phyloP scores from a whole-genome alignment of 2,888 invertebrate genomes.

The Druceiella hillmani region DNA sequence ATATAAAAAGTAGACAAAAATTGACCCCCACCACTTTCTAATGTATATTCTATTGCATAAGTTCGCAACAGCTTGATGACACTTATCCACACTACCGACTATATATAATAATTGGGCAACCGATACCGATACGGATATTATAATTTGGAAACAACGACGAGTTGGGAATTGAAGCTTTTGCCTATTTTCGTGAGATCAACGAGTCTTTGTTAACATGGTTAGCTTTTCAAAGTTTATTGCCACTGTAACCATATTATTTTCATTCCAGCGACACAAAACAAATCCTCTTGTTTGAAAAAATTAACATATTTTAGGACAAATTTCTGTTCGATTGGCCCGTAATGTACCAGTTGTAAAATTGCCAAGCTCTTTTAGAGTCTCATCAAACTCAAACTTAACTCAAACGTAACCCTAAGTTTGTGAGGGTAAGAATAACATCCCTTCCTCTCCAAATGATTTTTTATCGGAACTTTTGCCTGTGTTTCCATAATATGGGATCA shows the following conservation, averaged over 20 bases:
- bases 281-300: conserved; percentile 15
- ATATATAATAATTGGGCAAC: too few species aligned
- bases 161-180: conserved; percentile 10
- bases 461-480: conserved; percentile 10
- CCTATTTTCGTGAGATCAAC: conserved; percentile 11
- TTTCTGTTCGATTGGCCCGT: conserved; percentile 14
- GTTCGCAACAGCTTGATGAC: conserved; percentile 13
- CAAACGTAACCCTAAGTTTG: conserved; percentile 10
- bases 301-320: conserved; percentile 17
- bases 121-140: conserved; percentile 15
- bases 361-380: conserved; percentile 14
- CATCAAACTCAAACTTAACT: conserved; percentile 14
- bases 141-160: conserved; percentile 15
- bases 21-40: conserved; percentile 12
- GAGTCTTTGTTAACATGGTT: too few species aligned
- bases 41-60: too few species aligned
- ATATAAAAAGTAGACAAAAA: conserved; percentile 13
- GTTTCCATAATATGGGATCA: too few species aligned
- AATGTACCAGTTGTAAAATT: conserved; percentile 15
- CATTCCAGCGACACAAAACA: conserved; percentile 15
- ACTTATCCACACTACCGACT: conserved; percentile 16
- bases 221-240: too few species aligned
- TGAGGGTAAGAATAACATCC: conserved; percentile 14
- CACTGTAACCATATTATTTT: conserved; percentile 16
- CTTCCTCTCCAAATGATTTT: conserved; percentile 11